These are phyloP conservation scores for Enteromius anoplus DNA, from an alignment of 2,797 vertebrate species.

Conservation along the genomic window DNA sequence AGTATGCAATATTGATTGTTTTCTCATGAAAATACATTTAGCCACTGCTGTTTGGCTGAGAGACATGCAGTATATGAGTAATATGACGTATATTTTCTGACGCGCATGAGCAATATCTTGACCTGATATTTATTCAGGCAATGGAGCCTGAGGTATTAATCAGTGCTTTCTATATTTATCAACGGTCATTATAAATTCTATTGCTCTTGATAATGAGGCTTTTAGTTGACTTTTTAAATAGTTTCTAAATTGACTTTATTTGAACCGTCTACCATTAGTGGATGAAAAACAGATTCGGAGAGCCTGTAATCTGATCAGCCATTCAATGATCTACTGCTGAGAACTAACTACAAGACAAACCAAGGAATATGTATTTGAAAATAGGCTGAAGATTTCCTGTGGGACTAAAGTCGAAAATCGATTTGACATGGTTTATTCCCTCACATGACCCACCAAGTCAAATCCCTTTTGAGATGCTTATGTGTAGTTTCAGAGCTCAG, in stretches of 20 bases:
- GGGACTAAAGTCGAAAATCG: constrained; percentile 27
- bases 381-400: constrained; percentile 36
- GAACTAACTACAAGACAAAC: constrained; percentile 34
- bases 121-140: neutral
- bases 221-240: constrained; percentile 39
- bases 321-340: constrained; percentile 16
- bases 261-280: constrained; percentile 15
- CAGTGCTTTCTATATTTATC: constrained; percentile 32
- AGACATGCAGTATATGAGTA: neutral
- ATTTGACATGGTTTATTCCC: constrained; percentile 37
- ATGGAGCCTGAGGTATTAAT: neutral
- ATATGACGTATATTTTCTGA: neutral
- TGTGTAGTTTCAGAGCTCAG: neutral
- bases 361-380: constrained; percentile 42
- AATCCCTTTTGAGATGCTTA: constrained; percentile 13
- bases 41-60: neutral
- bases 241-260: constrained; percentile 31
- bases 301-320: constrained; percentile 27
- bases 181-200: constrained; percentile 15
- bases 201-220: constrained; percentile 33
- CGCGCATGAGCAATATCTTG: neutral
- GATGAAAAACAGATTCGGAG: constrained; percentile 20
- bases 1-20: neutral
- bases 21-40: neutral
- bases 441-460: constrained; percentile 2